Evolutionary conservation across 2,888 invertebrate genomes (phyloP).

Genomic region (Tenthredo mesomela): DNA sequence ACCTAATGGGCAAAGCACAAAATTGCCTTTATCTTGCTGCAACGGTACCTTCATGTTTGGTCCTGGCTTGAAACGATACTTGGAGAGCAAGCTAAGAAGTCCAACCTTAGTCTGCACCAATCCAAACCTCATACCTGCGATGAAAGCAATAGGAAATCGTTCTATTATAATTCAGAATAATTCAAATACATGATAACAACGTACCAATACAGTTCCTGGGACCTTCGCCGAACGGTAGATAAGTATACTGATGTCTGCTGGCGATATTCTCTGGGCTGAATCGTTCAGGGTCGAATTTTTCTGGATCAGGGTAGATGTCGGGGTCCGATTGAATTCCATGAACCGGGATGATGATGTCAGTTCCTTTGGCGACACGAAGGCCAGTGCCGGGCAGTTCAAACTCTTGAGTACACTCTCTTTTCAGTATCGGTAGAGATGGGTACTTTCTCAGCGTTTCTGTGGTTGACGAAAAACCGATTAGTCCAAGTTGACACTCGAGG

Average conservation of each 20-base stretch:
- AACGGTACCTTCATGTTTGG: neutral
- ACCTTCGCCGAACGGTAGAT: neutral
- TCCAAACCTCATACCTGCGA: neutral
- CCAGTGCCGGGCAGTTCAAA: conserved; percentile 78
- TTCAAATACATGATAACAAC: neutral
- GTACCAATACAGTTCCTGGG: neutral
- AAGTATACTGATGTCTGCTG: neutral
- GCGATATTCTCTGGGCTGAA: neutral
- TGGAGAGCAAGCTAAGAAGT: neutral
- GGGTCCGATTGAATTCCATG: conserved; percentile 46
- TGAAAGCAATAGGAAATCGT: neutral
- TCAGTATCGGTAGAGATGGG: conserved; percentile 79
- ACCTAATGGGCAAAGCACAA: neutral
- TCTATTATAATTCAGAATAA: neutral
- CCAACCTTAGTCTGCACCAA: neutral
- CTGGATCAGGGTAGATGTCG: conserved; percentile 36
- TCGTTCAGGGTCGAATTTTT: conserved; percentile 6
- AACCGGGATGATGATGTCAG: conserved; percentile 33
- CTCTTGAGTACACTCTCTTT: conserved; percentile 79
- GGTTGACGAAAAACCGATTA: conserved; percentile 21
- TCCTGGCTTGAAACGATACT: neutral
- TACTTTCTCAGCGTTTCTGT: conserved; percentile 79
- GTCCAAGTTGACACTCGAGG: neutral
- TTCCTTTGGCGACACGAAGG: conserved; percentile 63
- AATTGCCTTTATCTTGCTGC: neutral